phyloP scores from a whole-genome alignment of 2,888 invertebrate species.

The Melieria picta region DNA sequence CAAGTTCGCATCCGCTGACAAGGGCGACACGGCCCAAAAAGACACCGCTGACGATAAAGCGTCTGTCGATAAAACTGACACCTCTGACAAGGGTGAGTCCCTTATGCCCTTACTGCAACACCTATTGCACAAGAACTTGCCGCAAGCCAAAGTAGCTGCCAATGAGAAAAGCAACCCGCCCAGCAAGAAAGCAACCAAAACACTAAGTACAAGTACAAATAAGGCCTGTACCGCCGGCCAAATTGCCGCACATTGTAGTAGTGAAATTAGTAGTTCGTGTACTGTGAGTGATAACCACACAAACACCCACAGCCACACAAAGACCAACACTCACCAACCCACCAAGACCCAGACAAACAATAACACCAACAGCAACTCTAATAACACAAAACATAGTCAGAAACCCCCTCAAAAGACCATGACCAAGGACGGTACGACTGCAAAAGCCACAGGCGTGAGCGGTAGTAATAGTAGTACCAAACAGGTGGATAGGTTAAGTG shows the following conservation, averaged over 20 bases:
- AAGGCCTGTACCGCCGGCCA: conserved; percentile 35
- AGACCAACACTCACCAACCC: conserved; percentile 40
- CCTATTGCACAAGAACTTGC: conserved; percentile 68
- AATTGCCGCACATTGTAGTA: conserved; percentile 48
- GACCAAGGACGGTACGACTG: conserved; percentile 32
- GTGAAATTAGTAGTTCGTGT: conserved; percentile 44
- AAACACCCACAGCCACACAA: conserved; percentile 36
- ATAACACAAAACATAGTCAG: conserved; percentile 12
- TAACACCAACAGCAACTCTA: conserved; percentile 21
- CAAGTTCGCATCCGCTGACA: neutral
- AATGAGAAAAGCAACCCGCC: conserved; percentile 45
- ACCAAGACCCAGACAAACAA: conserved; percentile 34
- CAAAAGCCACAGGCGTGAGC: conserved; percentile 31
- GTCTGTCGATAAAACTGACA: conserved; percentile 43
- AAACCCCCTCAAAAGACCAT: conserved; percentile 16
- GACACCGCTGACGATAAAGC: conserved; percentile 46
- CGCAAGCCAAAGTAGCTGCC: conserved; percentile 46
- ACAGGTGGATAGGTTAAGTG: conserved; percentile 55
- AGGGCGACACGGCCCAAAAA: neutral
- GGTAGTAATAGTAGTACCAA: conserved; percentile 43
- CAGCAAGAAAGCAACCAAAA: conserved; percentile 26
- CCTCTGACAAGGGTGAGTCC: conserved; percentile 75
- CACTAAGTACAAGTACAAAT: conserved; percentile 40
- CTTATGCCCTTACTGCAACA: conserved; percentile 77
- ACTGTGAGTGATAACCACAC: conserved; percentile 58